Conservation (phyloP, 2,113 vertebrate species). For the Clupea harengus region DNA sequence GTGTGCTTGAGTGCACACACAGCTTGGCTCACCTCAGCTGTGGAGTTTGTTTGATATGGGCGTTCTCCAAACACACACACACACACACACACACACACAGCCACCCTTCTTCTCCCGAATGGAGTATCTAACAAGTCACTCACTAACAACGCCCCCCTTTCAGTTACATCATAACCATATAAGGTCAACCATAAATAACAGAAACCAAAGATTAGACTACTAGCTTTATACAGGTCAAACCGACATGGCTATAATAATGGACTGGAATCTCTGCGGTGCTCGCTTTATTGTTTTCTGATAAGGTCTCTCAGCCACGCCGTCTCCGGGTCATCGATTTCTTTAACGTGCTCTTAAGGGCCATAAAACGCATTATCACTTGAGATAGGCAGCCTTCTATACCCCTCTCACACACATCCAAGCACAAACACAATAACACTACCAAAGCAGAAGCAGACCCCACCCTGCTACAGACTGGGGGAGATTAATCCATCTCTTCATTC, state of each 20-base stretch:
- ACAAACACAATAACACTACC: background rate
- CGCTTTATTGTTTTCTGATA: background rate
- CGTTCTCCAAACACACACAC: background rate
- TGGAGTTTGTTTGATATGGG: background rate
- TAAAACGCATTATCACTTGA: constrained; percentile 31
- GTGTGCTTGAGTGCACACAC: constrained; percentile 13
- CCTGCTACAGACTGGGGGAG: background rate
- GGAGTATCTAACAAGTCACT: background rate
- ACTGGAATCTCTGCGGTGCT: background rate
- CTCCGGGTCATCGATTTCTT: constrained; percentile 35
- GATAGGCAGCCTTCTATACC: background rate
- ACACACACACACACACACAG: constrained; percentile 1
- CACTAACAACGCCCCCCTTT: background rate
- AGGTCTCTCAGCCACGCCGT: constrained; percentile 19
- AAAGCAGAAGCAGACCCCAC: background rate
- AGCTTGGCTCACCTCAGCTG: background rate
- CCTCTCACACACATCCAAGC: background rate
- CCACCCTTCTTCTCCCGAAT: background rate
- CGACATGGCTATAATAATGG: background rate
- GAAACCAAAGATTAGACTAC: background rate
- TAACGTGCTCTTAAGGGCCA: constrained; percentile 31
- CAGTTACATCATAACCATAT: background rate
- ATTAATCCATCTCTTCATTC: background rate
- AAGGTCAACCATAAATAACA: background rate
- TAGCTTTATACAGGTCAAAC: background rate